Evolutionary conservation across 2,113 vertebrate genomes (phyloP), one percentile per base, ranked within the genome.

Genomic region (Pachypanchax playfairii): DNA sequence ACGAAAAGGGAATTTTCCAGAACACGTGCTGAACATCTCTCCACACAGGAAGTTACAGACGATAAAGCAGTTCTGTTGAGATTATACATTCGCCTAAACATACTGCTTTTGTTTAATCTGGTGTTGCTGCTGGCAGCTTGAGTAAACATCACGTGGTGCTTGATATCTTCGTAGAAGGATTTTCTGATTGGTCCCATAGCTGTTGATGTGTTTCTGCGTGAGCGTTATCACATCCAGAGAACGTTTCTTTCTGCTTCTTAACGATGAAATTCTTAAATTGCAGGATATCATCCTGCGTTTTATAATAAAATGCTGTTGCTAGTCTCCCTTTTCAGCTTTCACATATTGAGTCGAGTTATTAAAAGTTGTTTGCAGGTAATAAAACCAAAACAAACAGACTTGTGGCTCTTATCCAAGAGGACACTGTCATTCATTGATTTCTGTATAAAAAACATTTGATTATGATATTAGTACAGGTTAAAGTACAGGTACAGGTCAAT

Each of bases 121-220:
- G 33, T 65, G 62, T 43, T 61, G 53, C 60, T 44, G 41, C 44
- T 46, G 55, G 49, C 61, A 63, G 58, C 52, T 70, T 64, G 55
- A 14, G 72, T 70, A 83, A 79, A 86, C 47, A 80, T 75, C 65
- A 80, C 74, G 65, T 74, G 77, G 70, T 18, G 8, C 33, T 41
- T 11, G 41, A 53, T 75, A 77, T 77, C 71, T 74, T 55, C 63
- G 38, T 53, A 8, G 35, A 65, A 71, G 39, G 63, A 66, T 78
- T 78, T 75, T 64, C 70, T 47, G 56, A 77, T 76, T 71, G 35
- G 70, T 64, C 53, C 59, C 9, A 26, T 36, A 57, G 33, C 36
- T 22, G 8, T 20, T 73, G 70, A 75, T 65, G 57, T 59, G 70
- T 49, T 47, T 42, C 36, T 63, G 43, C 53, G 52, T 17, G 26